Percentiles rank a stretch among this genome's conserved stretches.
Evolutionary conservation across 1,140 invertebrate genomes (phyloP).

Genomic region (Tetramorium alpestre): DNA sequence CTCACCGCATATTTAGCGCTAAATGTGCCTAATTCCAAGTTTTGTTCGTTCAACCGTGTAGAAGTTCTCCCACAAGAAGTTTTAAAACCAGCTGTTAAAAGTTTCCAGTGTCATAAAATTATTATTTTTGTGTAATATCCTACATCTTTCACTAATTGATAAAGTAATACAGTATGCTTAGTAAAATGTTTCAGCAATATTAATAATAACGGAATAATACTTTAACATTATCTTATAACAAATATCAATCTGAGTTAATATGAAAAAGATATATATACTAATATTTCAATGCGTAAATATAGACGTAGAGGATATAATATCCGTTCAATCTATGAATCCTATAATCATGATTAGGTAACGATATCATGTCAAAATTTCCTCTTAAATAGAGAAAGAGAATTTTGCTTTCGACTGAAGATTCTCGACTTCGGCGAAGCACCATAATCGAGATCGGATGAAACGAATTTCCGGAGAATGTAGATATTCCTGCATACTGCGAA

Average conservation of each 20-base stretch:
- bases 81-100: neutral
- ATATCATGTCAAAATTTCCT: neutral
- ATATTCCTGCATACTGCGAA: neutral
- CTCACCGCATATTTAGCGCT: neutral
- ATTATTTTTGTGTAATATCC: neutral
- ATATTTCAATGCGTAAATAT: neutral
- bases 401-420: slow-evolving; percentile 14
- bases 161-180: no score
- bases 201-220: neutral
- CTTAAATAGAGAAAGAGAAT: slow-evolving; percentile 5
- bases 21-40: neutral
- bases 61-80: neutral
- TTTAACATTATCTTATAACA: neutral
- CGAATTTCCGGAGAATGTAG: slow-evolving; percentile 29
- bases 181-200: no score
- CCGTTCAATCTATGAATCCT: neutral
- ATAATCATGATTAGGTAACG: neutral
- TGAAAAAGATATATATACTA: neutral
- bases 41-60: neutral
- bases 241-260: neutral
- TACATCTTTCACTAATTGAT: neutral
- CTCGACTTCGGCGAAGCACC: neutral
- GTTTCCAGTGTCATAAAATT: neutral
- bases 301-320: neutral
- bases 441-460: slow-evolving; percentile 37